Conservation (phyloP, 2,888 invertebrate species). For the Leptinotarsa haldemani region DNA sequence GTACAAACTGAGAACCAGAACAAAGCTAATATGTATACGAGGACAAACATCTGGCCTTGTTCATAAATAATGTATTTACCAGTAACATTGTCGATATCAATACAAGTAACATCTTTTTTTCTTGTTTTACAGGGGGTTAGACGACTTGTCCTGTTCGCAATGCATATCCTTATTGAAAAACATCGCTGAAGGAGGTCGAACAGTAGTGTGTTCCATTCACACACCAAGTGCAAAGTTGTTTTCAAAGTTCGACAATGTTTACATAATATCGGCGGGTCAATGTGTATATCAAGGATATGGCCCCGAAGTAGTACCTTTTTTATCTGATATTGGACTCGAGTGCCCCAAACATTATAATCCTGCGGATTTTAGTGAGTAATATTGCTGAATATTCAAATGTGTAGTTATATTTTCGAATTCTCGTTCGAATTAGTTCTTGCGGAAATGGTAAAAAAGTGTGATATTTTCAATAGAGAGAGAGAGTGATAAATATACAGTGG, state of each 20-base stretch:
- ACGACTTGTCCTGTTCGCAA: conserved; percentile 90
- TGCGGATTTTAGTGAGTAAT: conserved; percentile 88
- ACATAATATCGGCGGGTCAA: conserved; percentile 88
- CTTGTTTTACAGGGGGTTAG: conserved; percentile 79
- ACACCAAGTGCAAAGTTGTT: conserved; percentile 96
- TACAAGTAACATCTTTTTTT: background rate
- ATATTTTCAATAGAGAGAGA: no score
- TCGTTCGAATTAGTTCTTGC: no score
- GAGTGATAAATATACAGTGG: no score
- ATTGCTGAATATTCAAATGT: background rate
- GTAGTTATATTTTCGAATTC: no score
- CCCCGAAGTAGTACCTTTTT: conserved; percentile 82
- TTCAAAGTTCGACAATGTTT: conserved; percentile 91
- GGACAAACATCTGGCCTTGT: no score
- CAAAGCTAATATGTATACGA: no score
- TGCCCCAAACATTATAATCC: conserved; percentile 96
- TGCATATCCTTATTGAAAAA: conserved; percentile 87
- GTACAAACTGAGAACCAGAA: no score
- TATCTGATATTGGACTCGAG: conserved; percentile 79
- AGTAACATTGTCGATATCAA: background rate
- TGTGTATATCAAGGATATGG: conserved; percentile 91
- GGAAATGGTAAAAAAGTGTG: no score
- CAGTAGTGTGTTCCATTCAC: conserved; percentile 94
- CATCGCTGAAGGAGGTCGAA: conserved; percentile 87
- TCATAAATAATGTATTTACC: no score